A percentile compares a stretch with the other conserved stretches of the same genome.
phyloP scores from a whole-genome alignment of 2,797 vertebrate species.

The Parauchenoglanis punctatus region DNA sequence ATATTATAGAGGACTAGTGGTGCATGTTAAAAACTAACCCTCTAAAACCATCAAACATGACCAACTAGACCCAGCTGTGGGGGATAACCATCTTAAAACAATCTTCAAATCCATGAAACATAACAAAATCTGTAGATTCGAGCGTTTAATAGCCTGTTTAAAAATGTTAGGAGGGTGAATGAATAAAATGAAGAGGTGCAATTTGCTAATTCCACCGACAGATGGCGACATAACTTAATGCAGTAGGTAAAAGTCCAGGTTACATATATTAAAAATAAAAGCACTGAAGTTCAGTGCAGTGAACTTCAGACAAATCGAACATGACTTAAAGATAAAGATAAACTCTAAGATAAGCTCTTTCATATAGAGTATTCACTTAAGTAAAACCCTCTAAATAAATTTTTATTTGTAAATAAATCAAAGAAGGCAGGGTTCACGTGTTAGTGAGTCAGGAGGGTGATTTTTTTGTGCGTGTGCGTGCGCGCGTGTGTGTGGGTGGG shows the following conservation, averaged over 20 bases:
- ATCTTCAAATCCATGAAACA: not conserved
- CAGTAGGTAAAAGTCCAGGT: not conserved
- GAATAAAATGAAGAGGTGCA: not conserved
- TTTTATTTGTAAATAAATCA: not conserved
- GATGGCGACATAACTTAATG: slow-evolving; percentile 18
- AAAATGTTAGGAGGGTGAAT: not conserved
- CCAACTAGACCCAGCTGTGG: not conserved
- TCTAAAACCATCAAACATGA: not conserved
- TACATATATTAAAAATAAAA: not conserved
- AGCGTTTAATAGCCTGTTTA: not conserved
- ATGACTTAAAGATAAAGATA: no score
- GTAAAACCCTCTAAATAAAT: not conserved
- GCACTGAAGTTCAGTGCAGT: not conserved
- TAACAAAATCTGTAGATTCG: not conserved
- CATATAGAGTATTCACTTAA: not conserved
- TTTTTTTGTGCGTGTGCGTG: not conserved
- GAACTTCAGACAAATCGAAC: not conserved
- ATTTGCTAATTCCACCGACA: not conserved
- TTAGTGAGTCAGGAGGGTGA: not conserved
- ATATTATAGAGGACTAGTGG: not conserved
- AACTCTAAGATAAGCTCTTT: not conserved
- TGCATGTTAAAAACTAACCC: not conserved
- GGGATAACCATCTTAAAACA: not conserved
- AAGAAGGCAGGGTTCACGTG: not conserved
- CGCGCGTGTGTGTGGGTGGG: not conserved